Base-by-base conservation (phyloP, 2,113 vertebrate species). In the Ibidorhyncha struthersii region DNA sequence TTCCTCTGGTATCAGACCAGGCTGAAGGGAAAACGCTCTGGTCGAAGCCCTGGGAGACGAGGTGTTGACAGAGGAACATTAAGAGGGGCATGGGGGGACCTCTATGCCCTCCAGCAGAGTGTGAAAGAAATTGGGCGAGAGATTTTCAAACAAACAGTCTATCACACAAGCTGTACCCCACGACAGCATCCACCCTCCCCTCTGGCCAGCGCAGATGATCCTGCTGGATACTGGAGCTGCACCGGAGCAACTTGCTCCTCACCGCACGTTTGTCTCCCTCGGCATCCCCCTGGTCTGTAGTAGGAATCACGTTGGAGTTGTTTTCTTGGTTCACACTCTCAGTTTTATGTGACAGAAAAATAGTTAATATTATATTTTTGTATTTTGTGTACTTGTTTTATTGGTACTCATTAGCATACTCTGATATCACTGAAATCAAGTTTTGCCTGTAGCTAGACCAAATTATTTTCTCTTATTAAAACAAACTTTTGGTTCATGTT, bases 141-240 rank as follows among this genome's bases (percentile, higher is more conserved):
- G 65, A 19, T 74, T 59, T 86, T 53, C 56, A 83, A 67, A 47
- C 56, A 32, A 82, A 40, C 12, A 21, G 10, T 15, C 56, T 3
- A 0, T 26, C 71, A 23, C 11, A 5, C 34, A 34, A n/a, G 22
- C 69, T 1, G 1, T 13, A 9, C 47, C 88, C 81, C 4, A 0
- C 25, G 2, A 1, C 49, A 30, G 21, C 40, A 47, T 30, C 40
- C 14, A 2, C 29, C 13, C 62, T 70, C 43, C 38, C 53, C 32
- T 38, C 32, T 2, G 0, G 40, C 29, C 15, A 1, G 20, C 4
- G 0, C 1, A 1, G 49, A 26, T 1, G 4, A n/a, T 76, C 61
- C 77, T 1, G 2, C 3, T 0, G 7, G 53, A 50, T 65, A 74
- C 83, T 1, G 8, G 32, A 49, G 40, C 55, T 40, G 36, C 30